A percentile compares a stretch with the other conserved stretches of the same genome.
Conservation (phyloP, 2,888 invertebrate species). For the Trissoscelio sp. region DNA sequence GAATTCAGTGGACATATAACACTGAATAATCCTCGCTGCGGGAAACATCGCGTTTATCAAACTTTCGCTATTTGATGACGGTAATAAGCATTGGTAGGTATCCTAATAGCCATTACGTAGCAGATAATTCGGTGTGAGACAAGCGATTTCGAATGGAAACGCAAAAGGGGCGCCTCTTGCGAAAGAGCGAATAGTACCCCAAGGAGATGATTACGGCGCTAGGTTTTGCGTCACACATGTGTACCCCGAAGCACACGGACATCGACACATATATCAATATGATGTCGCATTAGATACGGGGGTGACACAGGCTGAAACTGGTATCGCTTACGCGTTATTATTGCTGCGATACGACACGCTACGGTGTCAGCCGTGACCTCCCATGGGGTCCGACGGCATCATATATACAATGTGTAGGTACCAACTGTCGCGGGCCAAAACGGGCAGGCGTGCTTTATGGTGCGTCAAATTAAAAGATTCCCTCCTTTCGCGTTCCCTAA, state of each 20-base stretch:
- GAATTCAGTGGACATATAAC: conserved; percentile 48
- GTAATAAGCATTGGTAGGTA: conserved; percentile 59
- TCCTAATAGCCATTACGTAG: conserved; percentile 66
- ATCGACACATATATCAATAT: conserved; percentile 72
- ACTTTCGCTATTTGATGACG: conserved; percentile 62
- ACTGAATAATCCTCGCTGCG: conserved; percentile 59
- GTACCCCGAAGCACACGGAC: conserved; percentile 46
- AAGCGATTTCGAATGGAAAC: conserved; percentile 70
- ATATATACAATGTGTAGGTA: conserved; percentile 79
- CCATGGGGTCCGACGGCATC: conserved; percentile 79
- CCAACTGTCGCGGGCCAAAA: conserved; percentile 80
- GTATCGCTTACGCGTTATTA: conserved; percentile 83
- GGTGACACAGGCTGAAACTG: conserved; percentile 70
- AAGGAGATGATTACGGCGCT: conserved; percentile 80
- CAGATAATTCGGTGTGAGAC: conserved; percentile 73
- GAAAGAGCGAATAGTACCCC: conserved; percentile 80
- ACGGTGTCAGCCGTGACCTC: conserved; percentile 82
- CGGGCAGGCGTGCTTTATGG: conserved; percentile 82
- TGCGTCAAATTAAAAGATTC: conserved; percentile 84
- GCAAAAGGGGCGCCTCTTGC: conserved; percentile 68
- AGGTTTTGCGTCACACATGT: conserved; percentile 50
- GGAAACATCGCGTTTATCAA: conserved; percentile 59
- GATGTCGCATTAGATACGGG: conserved; percentile 78
- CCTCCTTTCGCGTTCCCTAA: conserved; percentile 75
- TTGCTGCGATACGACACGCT: conserved; percentile 83